Conservation (phyloP, 2,888 invertebrate genomes). For the Drosophila incognita region DNA sequence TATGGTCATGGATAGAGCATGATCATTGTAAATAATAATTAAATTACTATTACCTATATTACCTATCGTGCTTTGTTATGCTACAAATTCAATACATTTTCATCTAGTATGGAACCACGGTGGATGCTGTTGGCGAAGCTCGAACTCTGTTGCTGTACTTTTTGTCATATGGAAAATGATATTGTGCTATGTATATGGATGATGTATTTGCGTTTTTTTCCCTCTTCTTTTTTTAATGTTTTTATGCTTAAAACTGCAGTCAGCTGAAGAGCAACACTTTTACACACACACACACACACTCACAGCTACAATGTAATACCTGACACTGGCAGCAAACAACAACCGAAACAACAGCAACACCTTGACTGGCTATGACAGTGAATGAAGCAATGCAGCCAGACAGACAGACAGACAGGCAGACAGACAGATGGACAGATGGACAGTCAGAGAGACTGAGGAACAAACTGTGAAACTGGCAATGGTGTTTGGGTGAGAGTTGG, state of each 20-base stretch:
- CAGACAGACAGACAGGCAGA: slow-evolving; percentile 21
- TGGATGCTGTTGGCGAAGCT: slow-evolving; percentile 9
- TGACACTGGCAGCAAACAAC: slow-evolving; percentile 27
- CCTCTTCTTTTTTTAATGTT: slow-evolving; percentile 52
- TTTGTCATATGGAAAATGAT: slow-evolving; percentile 76
- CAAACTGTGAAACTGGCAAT: slow-evolving; percentile 37
- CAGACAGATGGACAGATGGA: slow-evolving; percentile 14
- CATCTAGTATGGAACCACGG: slow-evolving; percentile 31
- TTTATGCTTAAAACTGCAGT: slow-evolving; percentile 74
- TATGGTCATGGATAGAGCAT: not conserved
- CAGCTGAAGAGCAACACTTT: slow-evolving; percentile 56
- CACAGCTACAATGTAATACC: slow-evolving; percentile 56
- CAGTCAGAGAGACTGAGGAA: slow-evolving; percentile 11
- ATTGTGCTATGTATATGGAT: slow-evolving; percentile 75
- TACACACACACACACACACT: slow-evolving; percentile 30
- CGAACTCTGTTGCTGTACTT: slow-evolving; percentile 61
- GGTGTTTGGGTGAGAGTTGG: slow-evolving; percentile 63
- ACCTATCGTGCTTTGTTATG: not conserved
- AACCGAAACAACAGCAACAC: slow-evolving; percentile 28
- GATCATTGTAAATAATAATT: not conserved
- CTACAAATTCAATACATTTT: not conserved
- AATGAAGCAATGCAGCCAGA: slow-evolving; percentile 52
- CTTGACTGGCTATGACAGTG: slow-evolving; percentile 48
- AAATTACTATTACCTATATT: not conserved
- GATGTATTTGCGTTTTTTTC: slow-evolving; percentile 75